Evolutionary conservation across 1,140 invertebrate genomes (phyloP), one percentile per base, ranked within the genome.

Genomic region (Tribolium castaneum): DNA sequence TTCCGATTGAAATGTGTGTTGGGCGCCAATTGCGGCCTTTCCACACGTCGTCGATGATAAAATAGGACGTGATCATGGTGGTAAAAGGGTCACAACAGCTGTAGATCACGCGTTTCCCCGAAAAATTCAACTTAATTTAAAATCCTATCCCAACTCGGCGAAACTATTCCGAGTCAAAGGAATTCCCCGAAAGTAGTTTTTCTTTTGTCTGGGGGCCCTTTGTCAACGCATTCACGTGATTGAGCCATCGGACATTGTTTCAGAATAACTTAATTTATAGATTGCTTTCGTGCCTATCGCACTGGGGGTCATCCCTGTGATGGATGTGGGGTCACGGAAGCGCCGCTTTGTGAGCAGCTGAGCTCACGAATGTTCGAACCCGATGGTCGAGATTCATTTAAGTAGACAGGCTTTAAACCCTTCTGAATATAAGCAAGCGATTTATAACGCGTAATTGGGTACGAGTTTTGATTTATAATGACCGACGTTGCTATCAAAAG

Each of bases 231-330:
- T 50, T 50, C 13, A n/a, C 49, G 49, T 14, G 10, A 62, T 62
- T 10, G 22, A 62, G 22, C 22, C 56, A 30, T 62, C 56, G 6
- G 22, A 62, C 56, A 30, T 62, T 62, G 22, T 62, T 62, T 62
- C 56, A 30, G 22, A 62, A 62, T 62, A 62, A 62, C 19, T 62
- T 25, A 62, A 62, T 62, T 62, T 62, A 62, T 62, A 62, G 56
- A 62, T 62, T 25, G 56, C 22, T 62, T 62, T 62, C 56, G 56
- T 62, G 56, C 56, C 56, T 62, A 56, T 62, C 56, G 56, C 56
- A 22, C 1, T 25, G 56, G 56, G 56, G 56, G 56, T 62, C 56
- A 62, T 10, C 56, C 52, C 56, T 25, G 22, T 62, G 56, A 62
- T 62, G 56, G 56, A 25, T 62, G 22, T 62, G 22, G 22, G 56